Percentiles rank a stretch among this genome's conserved stretches.
phyloP scores from a whole-genome alignment of 2,888 invertebrate species.

The Eupithecia pulchellata region DNA sequence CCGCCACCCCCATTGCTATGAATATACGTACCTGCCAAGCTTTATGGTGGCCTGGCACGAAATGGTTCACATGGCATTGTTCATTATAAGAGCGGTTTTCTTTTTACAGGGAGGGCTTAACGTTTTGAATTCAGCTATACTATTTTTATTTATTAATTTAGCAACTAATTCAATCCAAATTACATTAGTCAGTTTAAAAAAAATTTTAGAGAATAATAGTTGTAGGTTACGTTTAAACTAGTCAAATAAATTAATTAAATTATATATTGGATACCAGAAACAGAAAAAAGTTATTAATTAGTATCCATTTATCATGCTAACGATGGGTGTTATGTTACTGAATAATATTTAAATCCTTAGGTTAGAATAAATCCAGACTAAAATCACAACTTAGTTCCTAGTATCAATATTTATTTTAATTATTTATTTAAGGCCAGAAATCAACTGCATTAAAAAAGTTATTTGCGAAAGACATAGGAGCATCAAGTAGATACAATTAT shows the following conservation, averaged over 20 bases:
- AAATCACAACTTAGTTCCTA: neutral
- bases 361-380: neutral
- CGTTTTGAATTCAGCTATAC: conserved; percentile 3
- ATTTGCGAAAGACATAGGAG: neutral
- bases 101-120: conserved; percentile 12
- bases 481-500: neutral
- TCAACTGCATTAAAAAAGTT: neutral
- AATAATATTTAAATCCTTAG: neutral
- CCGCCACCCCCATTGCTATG: conserved; percentile 50
- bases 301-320: neutral
- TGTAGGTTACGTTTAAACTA: too few relatives aligned
- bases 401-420: too few relatives aligned
- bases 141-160: too few relatives aligned
- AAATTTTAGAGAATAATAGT: too few relatives aligned
- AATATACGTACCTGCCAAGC: conserved; percentile 20
- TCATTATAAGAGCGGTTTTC: conserved; percentile 1
- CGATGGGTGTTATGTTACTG: neutral
- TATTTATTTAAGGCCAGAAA: neutral
- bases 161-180: too few relatives aligned
- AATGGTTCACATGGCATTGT: conserved; percentile 31
- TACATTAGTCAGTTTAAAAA: too few relatives aligned
- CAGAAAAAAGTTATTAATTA: too few relatives aligned
- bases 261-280: too few relatives aligned
- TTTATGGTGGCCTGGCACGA: conserved; percentile 50
- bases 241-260: too few relatives aligned